Evolutionary conservation across 2,113 vertebrate genomes (phyloP), one percentile per base, ranked within the genome.

Genomic region (Thamnaconus septentrionalis): DNA sequence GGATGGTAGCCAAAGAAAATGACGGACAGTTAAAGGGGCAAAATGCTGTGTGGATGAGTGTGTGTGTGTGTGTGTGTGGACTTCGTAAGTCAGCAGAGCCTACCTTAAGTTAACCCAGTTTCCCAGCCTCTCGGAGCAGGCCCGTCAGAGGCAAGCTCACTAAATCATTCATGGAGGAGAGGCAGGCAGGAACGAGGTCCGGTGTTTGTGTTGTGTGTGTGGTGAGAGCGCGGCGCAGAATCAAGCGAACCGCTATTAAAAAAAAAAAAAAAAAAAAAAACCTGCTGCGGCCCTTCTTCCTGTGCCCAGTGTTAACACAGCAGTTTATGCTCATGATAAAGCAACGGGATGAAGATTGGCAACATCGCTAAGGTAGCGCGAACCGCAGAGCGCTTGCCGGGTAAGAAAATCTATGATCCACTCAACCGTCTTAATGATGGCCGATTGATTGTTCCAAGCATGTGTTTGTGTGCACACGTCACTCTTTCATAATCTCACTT

Each of bases 91-190:
- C 71, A 66, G 69, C 45, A 56, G 50, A 79, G 70, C 55, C 71
- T 64, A 85, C 80, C 84, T 86, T 76, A 85, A 85, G 64, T 78
- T 85, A 87, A 84, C 81, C 87, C 79, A 87, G 77, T 85, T 88
- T 82, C 51, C 59, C 55, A 71, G 83, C 9, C 79, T 64, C 71
- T 75, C 76, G 64, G 46, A 77, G 75, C 48, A 8, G 66, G 68
- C 67, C 79, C 66, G 81, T 81, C 67, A 55, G 79, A 87, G 76
- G 73, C 85, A 76, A 61, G 48, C 76, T 83, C 81, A 78, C 85
- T 88, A 87, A 88, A 88, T 88, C 83, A 87, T 88, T 88, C 78
- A 88, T 88, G 59, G 62, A 60, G 78, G 78, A 83, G 78, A 83
- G 74, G 82, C 73, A 65, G 61, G 70, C 62, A 66, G 75, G 79